These are phyloP conservation scores for Pelodytes ibericus DNA, from an alignment of 2,797 vertebrate genomes.

Conservation along the genomic window DNA sequence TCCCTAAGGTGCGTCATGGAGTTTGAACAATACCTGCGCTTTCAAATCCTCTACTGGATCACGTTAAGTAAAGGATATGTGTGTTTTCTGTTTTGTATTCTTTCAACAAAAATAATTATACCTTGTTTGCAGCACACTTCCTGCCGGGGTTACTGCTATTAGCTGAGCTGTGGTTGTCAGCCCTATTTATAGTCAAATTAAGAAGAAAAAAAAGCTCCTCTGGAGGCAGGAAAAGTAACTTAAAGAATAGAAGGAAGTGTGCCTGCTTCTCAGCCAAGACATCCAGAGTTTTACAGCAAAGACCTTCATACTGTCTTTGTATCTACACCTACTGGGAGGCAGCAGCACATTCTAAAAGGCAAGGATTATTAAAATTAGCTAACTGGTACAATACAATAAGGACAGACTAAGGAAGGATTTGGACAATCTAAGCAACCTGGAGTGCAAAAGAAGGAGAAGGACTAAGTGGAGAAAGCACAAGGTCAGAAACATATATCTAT, in stretches of 20 bases:
- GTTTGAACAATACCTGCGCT: not conserved
- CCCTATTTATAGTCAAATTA: slow-evolving; percentile 85
- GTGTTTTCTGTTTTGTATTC: slow-evolving; percentile 29
- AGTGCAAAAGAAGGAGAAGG: slow-evolving; percentile 16
- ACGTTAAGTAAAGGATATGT: slow-evolving; percentile 20
- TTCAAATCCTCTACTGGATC: slow-evolving; percentile 27
- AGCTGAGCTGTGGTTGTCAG: slow-evolving; percentile 71
- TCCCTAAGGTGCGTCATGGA: not conserved
- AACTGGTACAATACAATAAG: not conserved
- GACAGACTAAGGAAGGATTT: not conserved
- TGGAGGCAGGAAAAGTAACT: slow-evolving; percentile 93
- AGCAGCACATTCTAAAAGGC: slow-evolving; percentile 56
- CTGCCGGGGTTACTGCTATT: slow-evolving; percentile 80
- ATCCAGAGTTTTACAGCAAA: slow-evolving; percentile 73
- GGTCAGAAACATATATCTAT: slow-evolving; percentile 16
- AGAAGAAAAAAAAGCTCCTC: slow-evolving; percentile 73
- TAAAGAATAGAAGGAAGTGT: slow-evolving; percentile 97
- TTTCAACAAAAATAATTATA: slow-evolving; percentile 56
- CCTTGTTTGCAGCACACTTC: slow-evolving; percentile 83
- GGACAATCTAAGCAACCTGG: slow-evolving; percentile 10
- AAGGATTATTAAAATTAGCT: slow-evolving; percentile 2
- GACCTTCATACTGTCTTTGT: slow-evolving; percentile 61
- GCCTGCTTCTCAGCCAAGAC: slow-evolving; percentile 86
- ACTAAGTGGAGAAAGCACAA: slow-evolving; percentile 6
- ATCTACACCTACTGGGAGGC: slow-evolving; percentile 56